These are phyloP conservation scores for Monomorium pharaonis DNA, from an alignment of 1,140 invertebrate species.

Conservation along the genomic window DNA sequence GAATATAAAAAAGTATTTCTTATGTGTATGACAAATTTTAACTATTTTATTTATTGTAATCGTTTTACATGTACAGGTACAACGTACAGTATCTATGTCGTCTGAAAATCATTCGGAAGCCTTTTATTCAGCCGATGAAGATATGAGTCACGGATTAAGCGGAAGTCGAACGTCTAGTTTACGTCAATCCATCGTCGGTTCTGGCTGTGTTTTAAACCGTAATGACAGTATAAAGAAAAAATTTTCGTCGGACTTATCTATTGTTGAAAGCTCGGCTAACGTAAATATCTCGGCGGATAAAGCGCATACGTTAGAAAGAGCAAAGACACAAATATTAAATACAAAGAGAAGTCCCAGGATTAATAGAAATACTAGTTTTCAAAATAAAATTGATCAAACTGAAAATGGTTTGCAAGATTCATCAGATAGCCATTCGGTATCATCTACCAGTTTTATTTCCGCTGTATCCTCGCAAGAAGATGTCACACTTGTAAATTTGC, in stretches of 20 bases:
- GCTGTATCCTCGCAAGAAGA: conserved; percentile 97
- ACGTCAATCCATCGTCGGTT: conserved; percentile 87
- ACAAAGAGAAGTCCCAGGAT: conserved; percentile 74
- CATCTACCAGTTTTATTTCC: conserved; percentile 95
- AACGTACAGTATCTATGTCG: conserved; percentile 93
- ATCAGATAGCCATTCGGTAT: conserved; percentile 90
- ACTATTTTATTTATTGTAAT: not conserved
- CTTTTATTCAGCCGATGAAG: conserved; percentile 96
- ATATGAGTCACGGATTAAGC: conserved; percentile 87
- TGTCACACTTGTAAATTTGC: conserved; percentile 95
- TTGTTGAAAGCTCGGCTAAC: conserved; percentile 85
- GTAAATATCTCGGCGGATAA: conserved; percentile 75
- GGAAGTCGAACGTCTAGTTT: conserved; percentile 87
- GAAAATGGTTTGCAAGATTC: conserved; percentile 83
- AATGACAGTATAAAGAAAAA: conserved; percentile 86
- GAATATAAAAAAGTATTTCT: not conserved
- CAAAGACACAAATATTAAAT: conserved; percentile 72
- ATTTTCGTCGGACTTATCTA: conserved; percentile 85
- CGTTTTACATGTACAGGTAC: conserved; percentile 85
- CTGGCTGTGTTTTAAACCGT: conserved; percentile 82
- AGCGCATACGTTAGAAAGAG: conserved; percentile 80
- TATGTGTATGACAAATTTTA: not conserved
- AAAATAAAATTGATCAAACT: conserved; percentile 66
- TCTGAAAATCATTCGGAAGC: conserved; percentile 96
- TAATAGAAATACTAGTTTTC: conserved; percentile 69